These are phyloP conservation scores for Galeruca laticollis DNA, from an alignment of 2,888 invertebrate genomes.

Conservation along the genomic window DNA sequence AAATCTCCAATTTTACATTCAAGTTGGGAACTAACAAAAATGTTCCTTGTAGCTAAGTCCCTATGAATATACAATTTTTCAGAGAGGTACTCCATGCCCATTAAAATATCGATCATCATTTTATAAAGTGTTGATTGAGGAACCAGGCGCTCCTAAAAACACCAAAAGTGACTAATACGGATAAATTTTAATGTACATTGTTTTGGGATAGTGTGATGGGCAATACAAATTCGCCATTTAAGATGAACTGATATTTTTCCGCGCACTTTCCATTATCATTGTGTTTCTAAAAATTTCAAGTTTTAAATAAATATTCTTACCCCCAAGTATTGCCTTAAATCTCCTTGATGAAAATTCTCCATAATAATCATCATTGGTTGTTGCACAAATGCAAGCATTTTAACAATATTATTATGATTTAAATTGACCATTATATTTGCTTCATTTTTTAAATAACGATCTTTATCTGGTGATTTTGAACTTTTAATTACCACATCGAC, in stretches of 20 bases:
- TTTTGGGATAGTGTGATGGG: too few relatives aligned
- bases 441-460: slow-evolving; percentile 8
- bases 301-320: too few relatives aligned
- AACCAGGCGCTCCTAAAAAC: neutral
- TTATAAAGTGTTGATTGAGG: slow-evolving; percentile 1
- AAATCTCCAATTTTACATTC: slow-evolving; percentile 42
- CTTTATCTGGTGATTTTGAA: neutral
- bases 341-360: slow-evolving; percentile 28
- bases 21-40: slow-evolving; percentile 32
- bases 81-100: slow-evolving; percentile 38
- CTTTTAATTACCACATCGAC: slow-evolving; percentile 29
- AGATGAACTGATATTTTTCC: too few relatives aligned
- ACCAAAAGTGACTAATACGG: neutral
- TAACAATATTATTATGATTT: slow-evolving; percentile 37
- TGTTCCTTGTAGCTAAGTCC: slow-evolving; percentile 28
- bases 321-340: neutral
- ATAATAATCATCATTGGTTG: slow-evolving; percentile 24
- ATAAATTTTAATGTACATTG: slow-evolving; percentile 2
- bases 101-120: slow-evolving; percentile 28
- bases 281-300: too few relatives aligned
- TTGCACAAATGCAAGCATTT: slow-evolving; percentile 32
- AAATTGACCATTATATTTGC: slow-evolving; percentile 28
- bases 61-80: slow-evolving; percentile 30
- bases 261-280: too few relatives aligned
- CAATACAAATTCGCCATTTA: too few relatives aligned